A percentile compares a stretch with the other conserved stretches of the same genome.
phyloP scores from a whole-genome alignment of 2,888 invertebrate species.

The Cotesia congregata region DNA sequence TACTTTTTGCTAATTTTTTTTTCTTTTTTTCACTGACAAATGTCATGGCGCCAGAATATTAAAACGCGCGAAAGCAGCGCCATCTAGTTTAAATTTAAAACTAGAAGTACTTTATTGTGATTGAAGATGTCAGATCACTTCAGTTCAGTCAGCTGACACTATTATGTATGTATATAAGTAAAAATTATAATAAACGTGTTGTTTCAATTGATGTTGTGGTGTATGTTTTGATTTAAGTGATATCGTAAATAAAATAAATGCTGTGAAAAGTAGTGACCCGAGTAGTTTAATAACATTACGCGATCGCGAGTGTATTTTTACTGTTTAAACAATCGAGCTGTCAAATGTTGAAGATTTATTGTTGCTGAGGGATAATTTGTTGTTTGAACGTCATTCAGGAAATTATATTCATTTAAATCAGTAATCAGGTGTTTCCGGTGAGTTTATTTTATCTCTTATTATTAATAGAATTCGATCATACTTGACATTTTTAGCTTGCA shows the following conservation, averaged over 20 bases:
- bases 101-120: background rate
- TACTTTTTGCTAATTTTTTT: no score
- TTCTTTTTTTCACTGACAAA: no score
- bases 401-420: background rate
- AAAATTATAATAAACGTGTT: background rate
- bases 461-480: background rate
- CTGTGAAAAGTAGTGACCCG: background rate
- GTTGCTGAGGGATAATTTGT: background rate
- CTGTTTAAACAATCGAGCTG: background rate
- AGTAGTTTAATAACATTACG: background rate
- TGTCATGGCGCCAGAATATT: background rate
- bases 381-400: background rate
- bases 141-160: background rate
- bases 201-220: background rate
- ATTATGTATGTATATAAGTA: background rate
- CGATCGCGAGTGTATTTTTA: background rate
- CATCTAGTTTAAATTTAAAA: background rate
- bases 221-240: background rate
- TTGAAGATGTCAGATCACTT: background rate
- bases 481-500: background rate
- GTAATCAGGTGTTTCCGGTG: background rate
- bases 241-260: background rate
- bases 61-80: background rate
- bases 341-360: background rate
- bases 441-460: background rate